Base-by-base conservation (phyloP, 2,113 vertebrate species). In the Poicephalus gulielmi region DNA sequence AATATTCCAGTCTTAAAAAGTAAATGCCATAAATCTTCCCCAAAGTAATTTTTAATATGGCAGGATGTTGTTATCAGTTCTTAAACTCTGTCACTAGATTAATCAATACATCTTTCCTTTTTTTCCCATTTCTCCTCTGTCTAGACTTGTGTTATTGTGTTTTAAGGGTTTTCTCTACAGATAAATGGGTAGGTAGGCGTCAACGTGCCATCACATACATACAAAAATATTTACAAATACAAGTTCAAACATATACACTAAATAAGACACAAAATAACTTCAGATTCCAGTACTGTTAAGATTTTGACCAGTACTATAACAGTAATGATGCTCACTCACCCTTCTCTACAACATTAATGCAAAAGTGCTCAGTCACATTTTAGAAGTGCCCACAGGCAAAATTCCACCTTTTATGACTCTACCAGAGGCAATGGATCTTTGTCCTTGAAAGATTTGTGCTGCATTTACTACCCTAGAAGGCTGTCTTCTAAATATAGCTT, bases 1-100 rank as follows among this genome's bases (percentile, higher is more conserved):
- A 82, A 92, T 82, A 88, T 86, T 83, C 50, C 55, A 75, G 27
- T 59, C 77, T 77, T 86, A 68, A 78, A 94, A 84, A 94, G n/a
- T 50, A 78, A 95, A 82, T 87, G 69, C 7, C 66, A 85, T 84
- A 79, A 71, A 91, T 85, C 69, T 82, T 84, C 17, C 20, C 18
- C 30, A 44, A 89, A 71, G 13, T 7, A 84, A 64, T 94, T 94
- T 92, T 84, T 86, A 47, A 79, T 57, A 28, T 37, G 52, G 18
- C 27, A 75, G 44, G 15, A 75, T 6, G 79, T 95, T 57, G 37
- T 77, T 74, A 91, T 73, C 43, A 1, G 0, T 88, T 92, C 44
- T 74, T 83, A 77, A 93, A 2, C 2, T 86, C 67, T 50, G 33
- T 46, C 49, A 67, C 22, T 67, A 74, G 17, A 71, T 75, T 74